A percentile compares a stretch with the other conserved stretches of the same genome.
phyloP scores from a whole-genome alignment of 1,140 invertebrate genomes.

The Battus philenor region DNA sequence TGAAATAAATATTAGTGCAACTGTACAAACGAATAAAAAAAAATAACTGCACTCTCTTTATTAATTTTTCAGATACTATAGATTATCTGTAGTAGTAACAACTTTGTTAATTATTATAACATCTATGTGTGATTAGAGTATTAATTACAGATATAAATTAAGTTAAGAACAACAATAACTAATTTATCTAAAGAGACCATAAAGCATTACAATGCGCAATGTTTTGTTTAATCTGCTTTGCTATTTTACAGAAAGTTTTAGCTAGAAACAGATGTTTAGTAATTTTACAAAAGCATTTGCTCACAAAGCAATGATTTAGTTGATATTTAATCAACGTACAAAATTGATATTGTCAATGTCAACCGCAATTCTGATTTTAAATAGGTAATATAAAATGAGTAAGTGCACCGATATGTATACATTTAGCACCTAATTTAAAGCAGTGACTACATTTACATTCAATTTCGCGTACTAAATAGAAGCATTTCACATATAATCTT shows the following conservation, averaged over 20 bases:
- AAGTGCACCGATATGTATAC: constrained; percentile 62
- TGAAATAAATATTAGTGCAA: constrained; percentile 43
- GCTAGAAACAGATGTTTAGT: not conserved
- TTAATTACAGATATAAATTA: not conserved
- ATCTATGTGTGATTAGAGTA: not conserved
- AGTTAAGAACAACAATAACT: not conserved
- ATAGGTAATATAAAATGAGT: constrained; percentile 50
- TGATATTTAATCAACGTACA: constrained; percentile 22
- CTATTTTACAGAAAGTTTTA: not conserved
- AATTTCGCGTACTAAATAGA: constrained; percentile 2
- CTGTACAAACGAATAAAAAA: constrained; percentile 56
- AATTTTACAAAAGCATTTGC: not conserved
- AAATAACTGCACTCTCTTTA: constrained; percentile 27
- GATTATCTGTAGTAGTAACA: constrained; percentile 10
- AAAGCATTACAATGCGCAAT: no score
- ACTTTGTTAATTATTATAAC: constrained; percentile 1
- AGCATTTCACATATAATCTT: constrained; percentile 40
- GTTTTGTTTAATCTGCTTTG: no score
- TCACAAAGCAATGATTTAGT: not conserved
- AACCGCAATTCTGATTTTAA: constrained; percentile 52
- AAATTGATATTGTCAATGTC: constrained; percentile 68
- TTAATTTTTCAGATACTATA: constrained; percentile 16
- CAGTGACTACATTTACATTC: constrained; percentile 43
- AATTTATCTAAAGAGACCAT: no score
- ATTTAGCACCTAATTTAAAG: constrained; percentile 71